Evolutionary conservation across 2,113 vertebrate species (phyloP).

Genomic region (Trematomus loennbergii): DNA sequence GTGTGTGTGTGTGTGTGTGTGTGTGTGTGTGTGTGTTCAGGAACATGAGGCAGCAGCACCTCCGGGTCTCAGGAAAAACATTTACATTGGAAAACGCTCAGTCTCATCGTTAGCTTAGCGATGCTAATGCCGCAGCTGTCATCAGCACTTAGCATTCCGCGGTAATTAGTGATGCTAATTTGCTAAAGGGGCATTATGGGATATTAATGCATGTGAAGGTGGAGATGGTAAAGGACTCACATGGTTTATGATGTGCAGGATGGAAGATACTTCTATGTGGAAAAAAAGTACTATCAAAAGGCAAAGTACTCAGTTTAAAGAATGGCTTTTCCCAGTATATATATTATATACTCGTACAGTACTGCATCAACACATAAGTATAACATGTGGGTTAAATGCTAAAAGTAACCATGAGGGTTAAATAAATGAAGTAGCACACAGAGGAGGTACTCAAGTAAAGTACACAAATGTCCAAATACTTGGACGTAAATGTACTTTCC

Average conservation of each 20-base stretch:
- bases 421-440: too few species aligned
- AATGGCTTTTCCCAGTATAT: too few species aligned
- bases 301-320: too few species aligned
- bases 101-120: constrained; percentile 16
- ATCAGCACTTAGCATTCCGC: too few species aligned
- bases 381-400: too few species aligned
- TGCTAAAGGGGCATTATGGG: background rate
- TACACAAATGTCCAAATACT: too few species aligned
- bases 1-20: constrained; percentile 2
- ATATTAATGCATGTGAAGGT: background rate
- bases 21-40: background rate
- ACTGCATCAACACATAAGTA: too few species aligned
- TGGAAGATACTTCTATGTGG: background rate
- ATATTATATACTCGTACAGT: too few species aligned
- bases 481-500: too few species aligned
- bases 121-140: background rate
- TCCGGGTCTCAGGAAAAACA: background rate
- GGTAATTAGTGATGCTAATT: background rate
- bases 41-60: background rate
- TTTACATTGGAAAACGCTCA: background rate
- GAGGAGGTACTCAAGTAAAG: too few species aligned
- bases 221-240: background rate
- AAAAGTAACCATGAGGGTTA: too few species aligned
- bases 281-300: too few species aligned
- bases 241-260: background rate